Base-by-base conservation (phyloP, 2,113 vertebrate genomes). In the Serinus canaria region DNA sequence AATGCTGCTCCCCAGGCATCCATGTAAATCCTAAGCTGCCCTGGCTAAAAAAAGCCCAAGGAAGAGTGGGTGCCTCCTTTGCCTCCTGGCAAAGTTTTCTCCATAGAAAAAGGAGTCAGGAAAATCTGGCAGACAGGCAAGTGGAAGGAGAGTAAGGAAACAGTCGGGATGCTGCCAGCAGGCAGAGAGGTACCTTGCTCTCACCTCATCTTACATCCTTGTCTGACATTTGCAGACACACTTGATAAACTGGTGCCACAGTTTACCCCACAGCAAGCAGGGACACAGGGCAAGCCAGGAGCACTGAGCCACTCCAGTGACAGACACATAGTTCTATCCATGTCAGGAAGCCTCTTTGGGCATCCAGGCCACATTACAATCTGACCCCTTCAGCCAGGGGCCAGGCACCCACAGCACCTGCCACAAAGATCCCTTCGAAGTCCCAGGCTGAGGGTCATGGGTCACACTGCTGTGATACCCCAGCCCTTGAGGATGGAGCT, bases 101-200 rank as follows among this genome's bases (percentile, higher is more conserved):
- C 13, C 15, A 6, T 2, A n/a, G 56, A 33, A 46, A 84, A 43
- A 52, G 9, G 15, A 8, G 9, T n/a, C 16, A 58, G n/a, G 24
- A 62, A 63, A 79, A 52, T 18, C 18, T 30, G 21, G 7, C 41
- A 74, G 30, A 33, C 15, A 47, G 31, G 16, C 8, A 46, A 11
- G 28, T 7, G 11, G 20, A 59, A 4, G 3, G 4, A 15, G 24
- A 50, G 33, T 10, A 16, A 5, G 7, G 17, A 39, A 41, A 60
- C 10, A 50, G 8, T 3, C 3, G 9, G 27, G 20, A 41, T 5
- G 11, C 30, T 78, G 39, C 25, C 3, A 6, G 33, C 0, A 0
- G 37, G 22, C 28, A 41, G 31, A 18, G 11, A 31, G 37, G 13
- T 49, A 21, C 22, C 30, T 9, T 31, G 33, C 49, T 44, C 41